These are phyloP conservation scores for Mythimna loreyi DNA, from an alignment of 2,888 invertebrate species.

Conservation along the genomic window DNA sequence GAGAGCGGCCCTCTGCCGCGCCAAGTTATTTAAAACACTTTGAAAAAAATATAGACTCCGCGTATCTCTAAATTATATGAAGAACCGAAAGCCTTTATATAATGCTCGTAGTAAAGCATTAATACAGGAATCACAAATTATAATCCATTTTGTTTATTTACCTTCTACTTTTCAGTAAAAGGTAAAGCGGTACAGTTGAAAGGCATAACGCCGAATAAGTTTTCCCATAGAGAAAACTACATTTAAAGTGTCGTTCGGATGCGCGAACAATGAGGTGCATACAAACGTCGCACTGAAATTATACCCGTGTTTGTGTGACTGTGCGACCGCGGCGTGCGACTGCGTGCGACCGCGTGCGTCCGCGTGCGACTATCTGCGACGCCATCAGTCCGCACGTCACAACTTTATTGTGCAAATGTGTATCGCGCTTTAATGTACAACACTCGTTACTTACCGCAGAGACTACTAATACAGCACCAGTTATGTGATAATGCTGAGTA, in stretches of 20 bases:
- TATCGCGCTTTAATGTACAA: not conserved
- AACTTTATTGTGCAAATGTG: conserved; percentile 18
- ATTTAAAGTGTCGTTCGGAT: conserved; percentile 24
- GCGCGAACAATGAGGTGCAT: conserved; percentile 30
- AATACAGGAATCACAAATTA: not conserved
- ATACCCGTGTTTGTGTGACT: conserved; percentile 7
- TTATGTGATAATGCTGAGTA: not conserved
- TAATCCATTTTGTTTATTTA: too few species aligned
- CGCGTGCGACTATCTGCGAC: not conserved
- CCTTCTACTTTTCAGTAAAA: too few species aligned
- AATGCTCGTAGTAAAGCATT: not conserved
- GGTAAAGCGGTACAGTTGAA: conserved; percentile 11
- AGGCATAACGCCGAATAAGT: conserved; percentile 10
- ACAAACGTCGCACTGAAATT: conserved; percentile 36
- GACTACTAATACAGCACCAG: conserved; percentile 5
- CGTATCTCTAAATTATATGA: not conserved
- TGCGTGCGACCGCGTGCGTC: not conserved
- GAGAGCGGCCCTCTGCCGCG: not conserved
- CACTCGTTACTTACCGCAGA: not conserved
- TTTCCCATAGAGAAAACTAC: conserved; percentile 11
- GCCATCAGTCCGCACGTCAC: not conserved
- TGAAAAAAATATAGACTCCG: conserved; percentile 8
- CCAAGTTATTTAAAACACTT: conserved; percentile 41
- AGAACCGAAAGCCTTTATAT: not conserved
- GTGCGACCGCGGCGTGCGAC: not conserved